phyloP scores from a whole-genome alignment of 1,140 invertebrate genomes.

The Trichomalopsis sarcophagae region DNA sequence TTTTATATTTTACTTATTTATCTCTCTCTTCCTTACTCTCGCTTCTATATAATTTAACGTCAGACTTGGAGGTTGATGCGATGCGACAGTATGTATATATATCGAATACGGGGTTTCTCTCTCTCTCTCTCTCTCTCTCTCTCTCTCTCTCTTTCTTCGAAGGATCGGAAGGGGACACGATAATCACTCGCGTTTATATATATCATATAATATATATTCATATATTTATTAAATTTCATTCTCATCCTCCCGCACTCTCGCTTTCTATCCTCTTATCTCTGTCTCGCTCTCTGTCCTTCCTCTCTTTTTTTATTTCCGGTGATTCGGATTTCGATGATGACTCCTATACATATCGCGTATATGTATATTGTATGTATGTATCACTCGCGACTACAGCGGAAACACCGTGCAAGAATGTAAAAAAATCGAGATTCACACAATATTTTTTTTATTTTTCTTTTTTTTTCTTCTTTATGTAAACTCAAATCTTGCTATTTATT shows the following conservation, averaged over 20 bases:
- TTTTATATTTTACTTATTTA: constrained; percentile 23
- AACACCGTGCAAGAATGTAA: constrained; percentile 47
- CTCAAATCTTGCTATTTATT: neutral
- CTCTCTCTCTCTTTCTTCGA: constrained; percentile 1
- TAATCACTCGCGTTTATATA: constrained; percentile 48
- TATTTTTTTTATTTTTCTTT: constrained; percentile 1
- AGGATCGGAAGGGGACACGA: constrained; percentile 44
- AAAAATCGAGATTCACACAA: constrained; percentile 45
- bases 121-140: no score
- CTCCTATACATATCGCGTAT: constrained; percentile 1
- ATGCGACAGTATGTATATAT: constrained; percentile 38
- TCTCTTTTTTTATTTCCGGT: neutral
- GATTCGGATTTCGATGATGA: constrained; percentile 17
- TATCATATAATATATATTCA: constrained; percentile 28
- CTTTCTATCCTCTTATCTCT: neutral
- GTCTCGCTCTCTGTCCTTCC: neutral
- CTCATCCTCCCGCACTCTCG: neutral
- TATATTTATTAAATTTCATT: constrained; percentile 38
- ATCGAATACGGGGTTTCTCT: constrained; percentile 39
- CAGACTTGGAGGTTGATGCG: constrained; percentile 50
- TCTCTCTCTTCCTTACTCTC: constrained; percentile 16
- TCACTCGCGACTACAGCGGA: constrained; percentile 27
- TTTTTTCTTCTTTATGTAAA: neutral
- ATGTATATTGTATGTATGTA: constrained; percentile 29
- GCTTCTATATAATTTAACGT: constrained; percentile 38